Evolutionary conservation across 2,888 invertebrate species (phyloP), one percentile per base, ranked within the genome.

Genomic region (Caenorhabditis panamensis): DNA sequence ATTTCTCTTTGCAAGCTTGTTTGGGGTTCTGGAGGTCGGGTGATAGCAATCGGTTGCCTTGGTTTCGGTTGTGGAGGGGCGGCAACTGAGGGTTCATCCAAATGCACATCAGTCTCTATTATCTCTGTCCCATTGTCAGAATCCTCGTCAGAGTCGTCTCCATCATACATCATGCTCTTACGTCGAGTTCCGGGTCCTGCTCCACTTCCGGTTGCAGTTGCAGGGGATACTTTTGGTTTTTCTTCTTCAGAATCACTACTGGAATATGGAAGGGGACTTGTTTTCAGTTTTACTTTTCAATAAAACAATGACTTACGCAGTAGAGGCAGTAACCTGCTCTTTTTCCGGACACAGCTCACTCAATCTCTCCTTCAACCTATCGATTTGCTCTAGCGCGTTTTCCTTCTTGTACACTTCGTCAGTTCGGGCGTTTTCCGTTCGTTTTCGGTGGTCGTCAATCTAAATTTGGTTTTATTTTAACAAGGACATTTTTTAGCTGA

Each of bases 401-500:
- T 58, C 51, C 41, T 72, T 77, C 41, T 67, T 71, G 51, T 66
- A 62, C 2, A 51, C 53, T 11, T 78, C 80, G 13, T 73, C 75
- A 16, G 72, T 79, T 53, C 51, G 44, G 0, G 66, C 31, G n/a
- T 69, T 79, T 37, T 78, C 78, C 11, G 80, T 59, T 37, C 77
- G 67, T 54, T 75, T 80, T 20, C 72, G 62, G 20, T 82, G 82
- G 1, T 84, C 82, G 22, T 72, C 78, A 1, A 82, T 31, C 81
- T 84, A 63, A 44, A 69, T 18, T n/a, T 1, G 5, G 5, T 36
- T 36, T 37, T 22, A 16, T 20, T 8, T 16, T 49, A n/a, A n/a
- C n/a, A n/a, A n/a, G n/a, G n/a, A n/a, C n/a, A n/a, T n/a, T n/a
- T n/a, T n/a, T n/a, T n/a, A n/a, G n/a, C n/a, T n/a, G n/a, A n/a